These are phyloP conservation scores for Prionace glauca DNA, from an alignment of 2,797 vertebrate species.

Conservation along the genomic window DNA sequence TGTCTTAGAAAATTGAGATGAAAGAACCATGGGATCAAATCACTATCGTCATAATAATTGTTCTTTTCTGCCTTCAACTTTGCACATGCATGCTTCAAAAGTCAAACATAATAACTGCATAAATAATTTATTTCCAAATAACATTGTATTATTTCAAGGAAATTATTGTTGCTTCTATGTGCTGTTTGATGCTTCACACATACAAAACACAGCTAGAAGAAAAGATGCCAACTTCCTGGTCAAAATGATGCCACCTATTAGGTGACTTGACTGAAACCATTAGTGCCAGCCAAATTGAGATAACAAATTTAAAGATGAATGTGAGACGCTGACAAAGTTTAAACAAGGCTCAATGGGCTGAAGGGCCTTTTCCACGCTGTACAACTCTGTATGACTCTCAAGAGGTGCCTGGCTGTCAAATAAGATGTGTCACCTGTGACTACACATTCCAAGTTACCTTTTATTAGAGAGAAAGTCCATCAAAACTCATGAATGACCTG, in stretches of 20 bases:
- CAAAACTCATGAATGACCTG: not conserved
- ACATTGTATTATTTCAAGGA: not conserved
- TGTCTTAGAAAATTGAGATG: not conserved
- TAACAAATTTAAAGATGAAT: not conserved
- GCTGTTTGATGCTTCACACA: not conserved
- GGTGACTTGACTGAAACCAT: not conserved
- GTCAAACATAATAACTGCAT: not conserved
- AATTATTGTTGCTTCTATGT: not conserved
- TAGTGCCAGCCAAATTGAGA: no score
- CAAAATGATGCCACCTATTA: not conserved
- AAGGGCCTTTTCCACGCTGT: no score
- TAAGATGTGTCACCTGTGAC: not conserved
- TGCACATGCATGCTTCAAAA: slow-evolving; percentile 12
- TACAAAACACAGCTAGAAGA: not conserved
- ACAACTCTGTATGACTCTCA: no score
- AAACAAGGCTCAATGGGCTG: no score
- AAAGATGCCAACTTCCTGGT: not conserved
- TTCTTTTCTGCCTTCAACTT: not conserved
- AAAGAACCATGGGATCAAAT: not conserved
- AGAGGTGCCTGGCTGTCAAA: not conserved
- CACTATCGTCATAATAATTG: not conserved
- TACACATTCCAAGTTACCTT: not conserved
- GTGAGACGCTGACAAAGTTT: not conserved
- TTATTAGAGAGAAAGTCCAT: not conserved
- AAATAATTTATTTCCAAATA: slow-evolving; percentile 4